Percentiles rank a stretch among this genome's conserved stretches.
phyloP scores from a whole-genome alignment of 2,113 vertebrate species.

The Heteronetta atricapilla region DNA sequence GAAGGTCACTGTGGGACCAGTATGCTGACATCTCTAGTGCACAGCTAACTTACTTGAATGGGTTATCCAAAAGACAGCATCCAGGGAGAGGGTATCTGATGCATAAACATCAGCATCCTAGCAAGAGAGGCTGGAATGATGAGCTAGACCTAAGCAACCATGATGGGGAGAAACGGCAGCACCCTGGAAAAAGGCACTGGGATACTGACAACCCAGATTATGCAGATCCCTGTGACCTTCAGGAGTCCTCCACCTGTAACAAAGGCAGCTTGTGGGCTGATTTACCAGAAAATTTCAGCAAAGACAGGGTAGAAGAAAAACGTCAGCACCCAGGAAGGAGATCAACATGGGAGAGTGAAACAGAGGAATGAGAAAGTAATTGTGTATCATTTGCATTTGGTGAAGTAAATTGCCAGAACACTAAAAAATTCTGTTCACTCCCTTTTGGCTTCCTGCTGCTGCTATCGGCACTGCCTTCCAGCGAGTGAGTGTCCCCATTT shows the following conservation, averaged over 20 bases:
- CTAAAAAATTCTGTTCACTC: background rate
- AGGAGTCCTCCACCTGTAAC: conserved; percentile 76
- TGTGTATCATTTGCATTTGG: background rate
- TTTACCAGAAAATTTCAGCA: conserved; percentile 79
- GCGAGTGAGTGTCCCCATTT: background rate
- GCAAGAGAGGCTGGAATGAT: conserved; percentile 70
- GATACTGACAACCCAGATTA: conserved; percentile 73
- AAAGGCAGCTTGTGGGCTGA: conserved; percentile 81
- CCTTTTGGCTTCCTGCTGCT: conserved; percentile 10
- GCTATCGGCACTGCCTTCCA: background rate
- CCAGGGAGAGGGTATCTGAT: conserved; percentile 81
- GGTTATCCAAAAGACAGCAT: conserved; percentile 85
- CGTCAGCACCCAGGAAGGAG: conserved; percentile 88
- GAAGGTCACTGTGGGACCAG: conserved; percentile 68
- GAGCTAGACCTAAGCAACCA: conserved; percentile 63
- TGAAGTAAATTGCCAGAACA: background rate
- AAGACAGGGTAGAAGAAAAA: conserved; percentile 80
- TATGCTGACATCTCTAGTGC: conserved; percentile 61
- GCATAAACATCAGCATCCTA: conserved; percentile 81
- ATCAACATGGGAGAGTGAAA: conserved; percentile 74
- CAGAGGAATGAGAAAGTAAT: conserved; percentile 71
- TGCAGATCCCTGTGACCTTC: conserved; percentile 76
- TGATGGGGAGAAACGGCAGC: conserved; percentile 83
- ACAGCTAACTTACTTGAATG: conserved; percentile 53
- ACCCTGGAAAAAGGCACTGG: conserved; percentile 83